Conservation (phyloP, 2,113 vertebrate genomes). For the Chionodraco myersi region DNA sequence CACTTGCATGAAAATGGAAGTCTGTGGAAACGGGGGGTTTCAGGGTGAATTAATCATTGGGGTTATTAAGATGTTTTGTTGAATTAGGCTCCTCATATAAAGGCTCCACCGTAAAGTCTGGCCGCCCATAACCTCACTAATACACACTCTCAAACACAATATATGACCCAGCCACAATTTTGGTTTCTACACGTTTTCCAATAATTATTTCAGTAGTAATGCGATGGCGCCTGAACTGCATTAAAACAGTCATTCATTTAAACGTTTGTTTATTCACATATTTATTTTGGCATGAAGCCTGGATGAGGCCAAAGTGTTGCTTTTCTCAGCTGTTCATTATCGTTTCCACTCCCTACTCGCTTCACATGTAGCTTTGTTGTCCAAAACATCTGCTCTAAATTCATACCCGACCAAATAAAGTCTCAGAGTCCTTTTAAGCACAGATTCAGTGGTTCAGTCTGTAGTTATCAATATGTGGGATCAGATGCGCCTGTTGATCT, state of each 20-base stretch:
- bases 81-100: conserved; percentile 57
- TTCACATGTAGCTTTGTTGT: conserved; percentile 30
- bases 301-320: conserved; percentile 26
- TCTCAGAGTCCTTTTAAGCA: not conserved
- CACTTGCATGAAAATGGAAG: conserved; percentile 58
- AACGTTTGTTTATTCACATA: not conserved
- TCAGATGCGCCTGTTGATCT: not conserved
- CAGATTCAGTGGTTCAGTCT: conserved; percentile 20
- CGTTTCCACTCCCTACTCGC: conserved; percentile 33
- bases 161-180: not conserved
- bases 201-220: too few relatives aligned
- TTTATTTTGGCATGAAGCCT: not conserved
- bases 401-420: not conserved
- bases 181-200: too few relatives aligned
- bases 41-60: conserved; percentile 56
- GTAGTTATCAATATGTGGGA: not conserved
- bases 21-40: conserved; percentile 51
- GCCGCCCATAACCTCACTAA: conserved; percentile 22
- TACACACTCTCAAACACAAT: conserved; percentile 10
- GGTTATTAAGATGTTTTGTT: conserved; percentile 71
- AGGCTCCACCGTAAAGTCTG: conserved; percentile 50
- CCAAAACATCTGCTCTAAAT: conserved; percentile 48
- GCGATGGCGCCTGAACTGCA: not conserved
- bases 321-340: conserved; percentile 20
- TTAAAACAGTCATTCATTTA: not conserved